phyloP scores from a whole-genome alignment of 2,797 vertebrate genomes.

The Helostoma temminkii region DNA sequence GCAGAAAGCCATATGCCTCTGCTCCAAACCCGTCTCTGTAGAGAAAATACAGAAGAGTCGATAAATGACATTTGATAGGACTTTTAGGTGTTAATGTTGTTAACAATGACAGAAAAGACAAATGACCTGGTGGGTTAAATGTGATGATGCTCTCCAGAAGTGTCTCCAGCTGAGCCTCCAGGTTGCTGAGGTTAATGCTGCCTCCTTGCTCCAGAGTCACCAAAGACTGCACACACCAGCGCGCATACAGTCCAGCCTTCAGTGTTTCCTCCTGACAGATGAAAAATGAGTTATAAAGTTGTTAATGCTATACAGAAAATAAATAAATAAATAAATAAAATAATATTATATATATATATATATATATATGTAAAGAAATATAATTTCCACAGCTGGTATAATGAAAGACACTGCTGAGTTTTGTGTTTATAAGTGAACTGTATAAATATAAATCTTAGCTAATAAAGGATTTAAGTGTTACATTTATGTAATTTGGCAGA shows the following conservation, averaged over 20 bases:
- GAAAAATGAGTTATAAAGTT: background rate
- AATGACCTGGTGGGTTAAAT: constrained; percentile 92
- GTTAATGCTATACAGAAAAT: background rate
- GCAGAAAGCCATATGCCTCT: constrained; percentile 93
- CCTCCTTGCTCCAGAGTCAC: constrained; percentile 92
- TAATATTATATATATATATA: too few species aligned
- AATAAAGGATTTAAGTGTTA: background rate
- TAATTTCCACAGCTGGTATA: constrained; percentile 3
- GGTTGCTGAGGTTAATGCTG: constrained; percentile 85
- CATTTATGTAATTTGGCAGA: too few species aligned
- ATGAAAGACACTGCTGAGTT: constrained; percentile 1
- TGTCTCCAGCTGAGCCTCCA: constrained; percentile 91
- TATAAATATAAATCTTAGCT: background rate
- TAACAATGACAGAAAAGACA: background rate
- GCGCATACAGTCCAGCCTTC: constrained; percentile 89
- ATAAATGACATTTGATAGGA: background rate
- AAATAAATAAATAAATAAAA: too few species aligned
- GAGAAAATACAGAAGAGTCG: constrained; percentile 1
- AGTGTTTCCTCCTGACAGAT: constrained; percentile 89
- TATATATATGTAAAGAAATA: too few species aligned
- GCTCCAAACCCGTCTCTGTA: constrained; percentile 89
- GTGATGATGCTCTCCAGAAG: constrained; percentile 90
- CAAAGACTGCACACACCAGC: constrained; percentile 91
- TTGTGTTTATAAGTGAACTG: background rate
- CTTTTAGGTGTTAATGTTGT: background rate